Evolutionary conservation across 2,797 vertebrate species (phyloP).

Genomic region (Danio choprae): DNA sequence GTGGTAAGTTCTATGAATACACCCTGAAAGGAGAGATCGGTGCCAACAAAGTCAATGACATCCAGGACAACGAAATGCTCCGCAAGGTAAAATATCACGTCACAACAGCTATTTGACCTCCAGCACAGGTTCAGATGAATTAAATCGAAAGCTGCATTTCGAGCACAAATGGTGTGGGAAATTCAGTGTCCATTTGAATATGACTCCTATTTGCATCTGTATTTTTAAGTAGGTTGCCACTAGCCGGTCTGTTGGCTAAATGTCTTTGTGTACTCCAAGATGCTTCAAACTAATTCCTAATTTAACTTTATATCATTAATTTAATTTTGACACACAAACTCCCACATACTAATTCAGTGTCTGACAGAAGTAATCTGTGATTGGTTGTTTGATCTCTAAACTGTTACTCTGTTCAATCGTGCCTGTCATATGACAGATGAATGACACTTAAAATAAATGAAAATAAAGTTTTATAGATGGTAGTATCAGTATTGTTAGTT

Average conservation of each 20-base stretch:
- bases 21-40: slow-evolving; percentile 92
- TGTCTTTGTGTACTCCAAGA: neutral
- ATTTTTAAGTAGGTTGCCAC: neutral
- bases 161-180: slow-evolving; percentile 3
- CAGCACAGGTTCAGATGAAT: neutral
- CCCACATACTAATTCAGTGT: neutral
- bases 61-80: slow-evolving; percentile 97
- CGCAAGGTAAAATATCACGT: slow-evolving; percentile 84
- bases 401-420: neutral
- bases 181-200: neutral
- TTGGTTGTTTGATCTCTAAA: slow-evolving; percentile 1
- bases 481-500: too few relatives aligned
- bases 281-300: neutral
- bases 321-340: neutral
- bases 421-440: neutral
- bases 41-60: slow-evolving; percentile 83
- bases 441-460: too few relatives aligned
- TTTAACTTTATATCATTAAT: slow-evolving; percentile 11
- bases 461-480: too few relatives aligned
- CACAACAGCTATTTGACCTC: neutral
- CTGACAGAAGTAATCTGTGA: slow-evolving; percentile 12
- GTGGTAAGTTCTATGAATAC: slow-evolving; percentile 95
- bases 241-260: neutral
- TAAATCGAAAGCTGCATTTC: neutral
- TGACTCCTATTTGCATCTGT: neutral